Conservation (phyloP, 1,140 invertebrate genomes). For the Samia ricini region DNA sequence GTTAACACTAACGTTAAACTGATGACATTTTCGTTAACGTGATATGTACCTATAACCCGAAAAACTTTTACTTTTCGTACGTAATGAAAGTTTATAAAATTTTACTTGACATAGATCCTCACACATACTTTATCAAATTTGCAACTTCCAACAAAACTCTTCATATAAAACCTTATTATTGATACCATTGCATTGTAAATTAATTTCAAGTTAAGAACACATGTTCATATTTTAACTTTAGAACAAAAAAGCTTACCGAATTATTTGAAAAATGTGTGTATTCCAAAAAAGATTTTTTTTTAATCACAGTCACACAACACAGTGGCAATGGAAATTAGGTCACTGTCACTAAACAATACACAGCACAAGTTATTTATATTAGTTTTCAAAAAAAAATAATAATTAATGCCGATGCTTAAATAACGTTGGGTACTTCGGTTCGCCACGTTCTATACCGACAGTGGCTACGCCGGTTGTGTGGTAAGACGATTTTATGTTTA, state of each 20-base stretch:
- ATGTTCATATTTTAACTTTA: not conserved
- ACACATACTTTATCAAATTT: conserved; percentile 14
- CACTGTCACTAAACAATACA: conserved; percentile 43
- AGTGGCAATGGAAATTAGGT: conserved; percentile 35
- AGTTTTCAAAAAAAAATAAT: conserved; percentile 12
- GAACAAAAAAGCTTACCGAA: not conserved
- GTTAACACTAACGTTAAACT: conserved; percentile 47
- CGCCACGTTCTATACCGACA: conserved; percentile 56
- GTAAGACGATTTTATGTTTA: conserved; percentile 55
- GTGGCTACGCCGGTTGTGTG: conserved; percentile 62
- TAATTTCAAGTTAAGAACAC: not conserved
- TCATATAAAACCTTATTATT: not conserved
- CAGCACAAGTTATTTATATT: conserved; percentile 30
- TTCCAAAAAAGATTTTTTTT: conserved; percentile 12
- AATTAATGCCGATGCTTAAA: conserved; percentile 18
- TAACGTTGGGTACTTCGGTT: conserved; percentile 28
- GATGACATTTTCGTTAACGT: conserved; percentile 54
- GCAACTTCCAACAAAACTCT: not conserved
- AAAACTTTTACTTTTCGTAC: conserved; percentile 65
- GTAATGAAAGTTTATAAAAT: conserved; percentile 37
- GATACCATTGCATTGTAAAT: not conserved
- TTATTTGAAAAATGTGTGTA: not conserved
- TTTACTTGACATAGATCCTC: conserved; percentile 23
- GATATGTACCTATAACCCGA: conserved; percentile 9
- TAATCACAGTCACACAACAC: conserved; percentile 45